Evolutionary conservation across 1,140 invertebrate species (phyloP).

Genomic region (Octopus sinensis): DNA sequence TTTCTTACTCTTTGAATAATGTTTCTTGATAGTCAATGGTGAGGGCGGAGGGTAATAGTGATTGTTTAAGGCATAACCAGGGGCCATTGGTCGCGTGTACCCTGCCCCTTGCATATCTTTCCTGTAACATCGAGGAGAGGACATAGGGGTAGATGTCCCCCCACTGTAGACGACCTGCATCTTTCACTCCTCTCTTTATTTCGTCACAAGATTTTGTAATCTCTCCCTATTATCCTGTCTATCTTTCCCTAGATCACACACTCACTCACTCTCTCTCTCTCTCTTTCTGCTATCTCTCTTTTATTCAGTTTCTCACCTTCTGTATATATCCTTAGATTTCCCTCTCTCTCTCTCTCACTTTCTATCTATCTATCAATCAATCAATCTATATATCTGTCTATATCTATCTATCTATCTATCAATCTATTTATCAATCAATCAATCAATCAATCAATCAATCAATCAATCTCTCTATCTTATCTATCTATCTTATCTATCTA

Average conservation of each 20-base stretch:
- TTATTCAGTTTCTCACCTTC: neutral
- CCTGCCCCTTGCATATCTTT: conserved; percentile 34
- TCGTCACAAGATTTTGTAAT: neutral
- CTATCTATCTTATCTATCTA: no score
- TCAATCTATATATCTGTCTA: neutral
- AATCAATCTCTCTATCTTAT: no score
- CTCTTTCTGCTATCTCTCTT: neutral
- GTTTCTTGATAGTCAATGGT: conserved; percentile 9
- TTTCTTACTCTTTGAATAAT: conserved; percentile 31
- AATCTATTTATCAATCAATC: neutral
- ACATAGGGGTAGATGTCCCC: conserved; percentile 40
- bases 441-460: no score
- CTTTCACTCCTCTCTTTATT: neutral
- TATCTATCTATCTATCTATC: neutral
- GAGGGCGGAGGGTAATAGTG: conserved; percentile 15
- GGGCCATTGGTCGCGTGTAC: conserved; percentile 42
- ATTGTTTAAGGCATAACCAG: conserved; percentile 34
- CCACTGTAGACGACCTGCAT: conserved; percentile 51
- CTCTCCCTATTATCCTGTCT: neutral
- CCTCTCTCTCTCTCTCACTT: neutral
- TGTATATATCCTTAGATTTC: neutral
- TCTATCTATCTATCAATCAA: neutral
- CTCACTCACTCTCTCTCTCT: neutral
- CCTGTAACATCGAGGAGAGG: conserved; percentile 39
- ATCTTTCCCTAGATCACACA: neutral